Base-by-base conservation (phyloP, 2,888 invertebrate genomes). In the Phortica magna region DNA sequence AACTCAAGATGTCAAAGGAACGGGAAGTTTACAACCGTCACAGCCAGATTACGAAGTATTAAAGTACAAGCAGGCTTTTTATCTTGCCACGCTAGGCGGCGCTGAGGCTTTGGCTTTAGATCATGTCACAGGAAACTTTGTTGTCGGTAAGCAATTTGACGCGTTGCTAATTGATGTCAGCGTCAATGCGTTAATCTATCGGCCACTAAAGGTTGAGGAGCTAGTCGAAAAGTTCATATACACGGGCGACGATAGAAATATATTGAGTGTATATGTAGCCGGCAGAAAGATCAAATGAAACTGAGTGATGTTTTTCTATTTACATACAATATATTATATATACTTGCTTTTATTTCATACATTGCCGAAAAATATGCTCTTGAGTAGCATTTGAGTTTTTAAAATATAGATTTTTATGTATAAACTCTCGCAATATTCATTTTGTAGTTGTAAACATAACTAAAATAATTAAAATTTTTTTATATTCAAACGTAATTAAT, bases 81-180 rank as follows among this genome's bases (percentile, higher is more conserved):
- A 95, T 90, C 93, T 98, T 83, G 97, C 97, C 14, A 98, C 98
- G 1, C 91, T 97, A 73, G 85, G 98, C 19, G 97, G 98, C 7
- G 97, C 97, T 77, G 93, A 93, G 96, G 98, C 96, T 39, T 92
- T 98, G 59, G 93, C 94, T 2, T 89, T 98, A 80, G 95, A 95
- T n/a, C 90, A 95, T 61, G 93, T 94, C 85, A 94, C 96, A 72
- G 98, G 98, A 17, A 97, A 95, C 92, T 96, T 98, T 84, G 93
- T 93, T 82, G 90, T 94, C 6, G 97, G 96, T 22, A 98, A 98
- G 90, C 95, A 96, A 76, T 97, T 98, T 85, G 98, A 98, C 93
- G 98, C 97, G 0, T 92, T 98, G 0, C 84, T 97, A 0, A 92
- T 98, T 43, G 95, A 97, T 85, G 93, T 95, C n/a, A 93, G 93